Evolutionary conservation across 2,113 vertebrate genomes (phyloP), one percentile per base, ranked within the genome.

Genomic region (Lethenteron reissneri): DNA sequence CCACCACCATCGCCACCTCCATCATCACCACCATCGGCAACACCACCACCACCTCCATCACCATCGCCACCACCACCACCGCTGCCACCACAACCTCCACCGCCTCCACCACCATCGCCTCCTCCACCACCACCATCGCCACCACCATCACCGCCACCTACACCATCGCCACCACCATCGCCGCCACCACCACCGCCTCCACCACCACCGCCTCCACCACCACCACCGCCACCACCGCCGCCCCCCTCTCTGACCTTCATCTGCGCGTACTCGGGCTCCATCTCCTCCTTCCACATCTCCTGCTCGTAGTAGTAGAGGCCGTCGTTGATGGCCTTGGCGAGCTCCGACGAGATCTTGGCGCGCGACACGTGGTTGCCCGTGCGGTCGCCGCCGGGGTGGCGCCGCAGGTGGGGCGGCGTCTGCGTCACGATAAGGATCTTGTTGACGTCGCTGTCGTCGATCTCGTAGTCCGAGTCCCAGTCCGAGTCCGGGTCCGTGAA

Each of bases 341-440:
- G 81, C 76, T 99, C 94, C 0, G 81, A 86, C 74, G 85, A 85
- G 76, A 99, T 88, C 79, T 99, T 99, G 75, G 92, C 84, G 58
- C 92, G 84, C 0, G 92, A 95, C 0, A 86, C 87, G 78, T 97
- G 90, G 76, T 95, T 85, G 56, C 94, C 94, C 0, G 94, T 97
- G 71, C 94, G 85, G 77, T 99, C 94, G 2, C 94, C 94, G 0
- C 92, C 91, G 0, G 92, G 94, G 19, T 99, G 94, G 73, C 94
- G 90, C 74, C 91, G 85, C 78, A 96, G 83, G 74, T 95, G 96
- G 0, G 92, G 94, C 4, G 94, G 94, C 0, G 94, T 97, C 81
- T 99, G 92, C 0, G 92, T 97, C 74, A 99, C 92, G 0, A 99
- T 99, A 10, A 99, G 85, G 79, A 99, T 99, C 83, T 99, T 99